A percentile compares a stretch with the other conserved stretches of the same genome.
Evolutionary conservation across 2,888 invertebrate species (phyloP).

Genomic region (Hedya salicella): DNA sequence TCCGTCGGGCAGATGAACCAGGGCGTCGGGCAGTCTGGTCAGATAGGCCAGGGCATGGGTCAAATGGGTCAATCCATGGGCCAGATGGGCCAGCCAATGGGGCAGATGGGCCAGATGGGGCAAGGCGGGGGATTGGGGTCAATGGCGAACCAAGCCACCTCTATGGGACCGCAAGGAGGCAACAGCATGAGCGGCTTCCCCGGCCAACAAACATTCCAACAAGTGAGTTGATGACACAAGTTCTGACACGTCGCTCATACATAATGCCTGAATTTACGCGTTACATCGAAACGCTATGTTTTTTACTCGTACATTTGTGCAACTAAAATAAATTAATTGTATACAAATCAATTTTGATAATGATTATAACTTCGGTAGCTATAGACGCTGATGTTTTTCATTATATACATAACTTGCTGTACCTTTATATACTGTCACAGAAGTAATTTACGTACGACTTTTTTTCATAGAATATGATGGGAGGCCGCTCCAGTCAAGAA

Average conservation of each 20-base stretch:
- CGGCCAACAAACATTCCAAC: conserved; percentile 83
- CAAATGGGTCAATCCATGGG: conserved; percentile 79
- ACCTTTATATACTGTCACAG: neutral
- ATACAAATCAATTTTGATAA: too few relatives aligned
- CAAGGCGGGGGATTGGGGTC: conserved; percentile 77
- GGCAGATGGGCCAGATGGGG: conserved; percentile 84
- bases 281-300: too few relatives aligned
- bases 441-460: neutral
- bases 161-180: conserved; percentile 81
- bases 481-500: conserved; percentile 83
- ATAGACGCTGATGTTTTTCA: too few relatives aligned
- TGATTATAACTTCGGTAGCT: too few relatives aligned
- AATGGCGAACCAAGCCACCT: conserved; percentile 80
- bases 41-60: conserved; percentile 77
- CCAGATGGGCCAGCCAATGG: conserved; percentile 80
- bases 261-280: too few relatives aligned
- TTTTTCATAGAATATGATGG: conserved; percentile 85
- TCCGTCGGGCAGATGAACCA: conserved; percentile 81
- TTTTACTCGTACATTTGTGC: too few relatives aligned
- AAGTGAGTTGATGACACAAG: conserved; percentile 56
- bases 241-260: too few relatives aligned
- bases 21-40: conserved; percentile 73
- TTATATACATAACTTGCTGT: too few relatives aligned
- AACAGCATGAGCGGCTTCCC: conserved; percentile 81
- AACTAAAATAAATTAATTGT: too few relatives aligned